phyloP scores from a whole-genome alignment of 2,113 vertebrate genomes.

The Dipodomys spectabilis region DNA sequence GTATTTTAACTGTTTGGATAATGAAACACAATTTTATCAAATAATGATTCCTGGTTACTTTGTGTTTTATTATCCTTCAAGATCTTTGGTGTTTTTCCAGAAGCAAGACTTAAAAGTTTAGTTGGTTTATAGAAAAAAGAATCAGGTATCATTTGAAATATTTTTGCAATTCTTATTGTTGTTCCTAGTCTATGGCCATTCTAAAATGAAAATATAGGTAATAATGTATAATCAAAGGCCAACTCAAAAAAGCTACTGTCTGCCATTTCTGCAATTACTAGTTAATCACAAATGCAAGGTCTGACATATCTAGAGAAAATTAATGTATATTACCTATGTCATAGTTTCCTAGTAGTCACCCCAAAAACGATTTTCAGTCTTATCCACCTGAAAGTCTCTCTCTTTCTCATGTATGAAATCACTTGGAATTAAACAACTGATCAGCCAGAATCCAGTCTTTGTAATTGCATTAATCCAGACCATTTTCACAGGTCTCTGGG shows the following conservation, averaged over 20 bases:
- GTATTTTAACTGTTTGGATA: neutral
- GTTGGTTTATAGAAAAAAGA: neutral
- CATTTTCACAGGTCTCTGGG: conserved; percentile 24
- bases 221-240: neutral
- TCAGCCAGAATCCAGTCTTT: neutral
- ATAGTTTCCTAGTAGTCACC: neutral
- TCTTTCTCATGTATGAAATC: neutral
- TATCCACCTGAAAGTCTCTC: conserved; percentile 35
- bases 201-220: neutral
- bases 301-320: neutral
- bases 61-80: neutral
- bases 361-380: neutral
- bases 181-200: neutral
- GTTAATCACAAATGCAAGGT: neutral
- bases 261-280: neutral
- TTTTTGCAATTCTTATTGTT: neutral
- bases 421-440: neutral
- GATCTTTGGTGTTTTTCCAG: neutral
- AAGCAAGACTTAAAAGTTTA: conserved; percentile 2
- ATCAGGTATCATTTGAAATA: neutral
- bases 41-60: neutral
- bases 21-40: neutral
- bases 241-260: neutral
- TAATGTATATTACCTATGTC: neutral
- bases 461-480: neutral